These are phyloP conservation scores for Fopius arisanus DNA, from an alignment of 1,140 invertebrate species.

Conservation along the genomic window DNA sequence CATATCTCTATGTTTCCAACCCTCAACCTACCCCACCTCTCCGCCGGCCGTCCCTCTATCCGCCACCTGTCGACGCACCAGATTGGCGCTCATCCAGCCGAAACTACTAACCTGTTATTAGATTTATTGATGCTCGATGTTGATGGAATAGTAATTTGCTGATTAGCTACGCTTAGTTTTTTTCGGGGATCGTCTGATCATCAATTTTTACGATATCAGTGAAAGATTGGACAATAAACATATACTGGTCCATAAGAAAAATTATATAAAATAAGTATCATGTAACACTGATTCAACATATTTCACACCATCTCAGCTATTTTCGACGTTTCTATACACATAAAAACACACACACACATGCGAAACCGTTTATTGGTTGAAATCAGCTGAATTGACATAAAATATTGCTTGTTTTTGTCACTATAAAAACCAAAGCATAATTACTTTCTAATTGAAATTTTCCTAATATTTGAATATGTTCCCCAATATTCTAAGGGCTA, in stretches of 20 bases:
- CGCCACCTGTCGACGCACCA: too few relatives aligned
- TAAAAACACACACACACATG: too few relatives aligned
- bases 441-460: not conserved
- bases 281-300: not conserved
- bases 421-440: not conserved
- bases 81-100: too few relatives aligned
- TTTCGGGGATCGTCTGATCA: not conserved
- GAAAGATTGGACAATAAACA: not conserved
- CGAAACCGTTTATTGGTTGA: too few relatives aligned
- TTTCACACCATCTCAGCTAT: too few relatives aligned
- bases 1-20: too few relatives aligned
- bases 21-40: too few relatives aligned
- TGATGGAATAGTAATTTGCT: not conserved
- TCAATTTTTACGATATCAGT: not conserved
- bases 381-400: too few relatives aligned
- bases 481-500: not conserved
- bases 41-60: too few relatives aligned
- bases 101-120: too few relatives aligned
- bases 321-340: too few relatives aligned
- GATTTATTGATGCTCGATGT: not conserved
- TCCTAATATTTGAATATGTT: not conserved
- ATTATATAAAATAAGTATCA: not conserved
- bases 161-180: not conserved
- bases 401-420: too few relatives aligned
- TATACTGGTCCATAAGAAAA: not conserved